Evolutionary conservation across 1,140 invertebrate species (phyloP).

Genomic region (Drosophila paulistorum): DNA sequence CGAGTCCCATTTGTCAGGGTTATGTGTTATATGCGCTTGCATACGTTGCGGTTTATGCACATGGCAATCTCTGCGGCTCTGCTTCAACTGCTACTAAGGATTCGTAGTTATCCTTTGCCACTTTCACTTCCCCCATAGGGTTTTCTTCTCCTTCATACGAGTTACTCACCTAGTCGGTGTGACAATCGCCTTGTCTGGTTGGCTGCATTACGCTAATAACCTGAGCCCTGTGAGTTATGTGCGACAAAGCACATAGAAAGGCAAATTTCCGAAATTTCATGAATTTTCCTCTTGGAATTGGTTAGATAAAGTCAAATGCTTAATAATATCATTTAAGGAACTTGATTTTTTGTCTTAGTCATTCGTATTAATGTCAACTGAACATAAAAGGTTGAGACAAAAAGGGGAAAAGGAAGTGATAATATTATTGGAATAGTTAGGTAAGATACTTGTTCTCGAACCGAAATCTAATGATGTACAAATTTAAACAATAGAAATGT

Average conservation of each 20-base stretch:
- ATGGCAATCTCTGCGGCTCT: constrained; percentile 62
- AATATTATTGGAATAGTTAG: too few relatives aligned
- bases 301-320: constrained; percentile 4
- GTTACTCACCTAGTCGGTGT: constrained; percentile 24
- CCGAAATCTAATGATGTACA: too few relatives aligned
- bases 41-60: constrained; percentile 74
- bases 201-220: constrained; percentile 77
- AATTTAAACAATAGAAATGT: too few relatives aligned
- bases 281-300: constrained; percentile 19
- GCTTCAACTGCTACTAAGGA: constrained; percentile 5
- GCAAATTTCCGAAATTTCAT: constrained; percentile 45
- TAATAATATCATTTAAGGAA: not conserved
- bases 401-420: too few relatives aligned
- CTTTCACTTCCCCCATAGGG: not conserved
- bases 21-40: constrained; percentile 53
- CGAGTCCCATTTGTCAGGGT: constrained; percentile 70
- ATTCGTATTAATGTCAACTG: not conserved
- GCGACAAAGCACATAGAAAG: constrained; percentile 21
- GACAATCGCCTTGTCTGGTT: constrained; percentile 52
- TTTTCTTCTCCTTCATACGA: constrained; percentile 6
- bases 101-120: constrained; percentile 3
- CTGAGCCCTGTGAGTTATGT: constrained; percentile 66
- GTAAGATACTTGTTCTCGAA: too few relatives aligned
- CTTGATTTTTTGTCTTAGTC: not conserved
- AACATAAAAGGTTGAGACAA: not conserved